Base-by-base conservation (phyloP, 1,140 invertebrate species). In the Magallana angulata region DNA sequence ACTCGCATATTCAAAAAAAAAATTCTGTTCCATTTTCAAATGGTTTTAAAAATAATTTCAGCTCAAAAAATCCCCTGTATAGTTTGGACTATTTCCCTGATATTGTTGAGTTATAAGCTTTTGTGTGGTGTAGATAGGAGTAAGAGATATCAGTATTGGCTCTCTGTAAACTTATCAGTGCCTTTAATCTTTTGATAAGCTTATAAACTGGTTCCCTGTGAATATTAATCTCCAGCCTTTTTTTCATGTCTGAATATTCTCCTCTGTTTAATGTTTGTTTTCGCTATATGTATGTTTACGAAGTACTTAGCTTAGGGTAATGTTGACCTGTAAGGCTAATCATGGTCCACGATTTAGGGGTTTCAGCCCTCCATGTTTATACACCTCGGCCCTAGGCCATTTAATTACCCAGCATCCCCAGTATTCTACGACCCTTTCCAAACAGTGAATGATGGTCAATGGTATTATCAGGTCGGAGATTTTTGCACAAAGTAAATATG, bases 211-310 rank as follows among this genome's bases (percentile, higher is more conserved):
- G 60, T 71, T 30, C 24, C 68, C 24, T 71, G 24, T 36, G 9
- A 30, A 30, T 71, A 30, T 71, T 4, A 71, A 5, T 9, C 9
- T 30, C 30, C 9, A 71, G 24, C 18, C 36, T 71, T 71, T 71
- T 24, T 24, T 12, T 30, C 24, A 11, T 71, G 68, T 71, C 36
- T 71, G 68, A 30, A 71, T 8, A 71, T 71, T 12, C 4, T 71
- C 36, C 68, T 71, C 68, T 30, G 24, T 71, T 71, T 71, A 71
- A 24, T 71, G 68, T 71, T 71, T 36, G 68, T 71, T 24, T 30
- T 48, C 48, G 68, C 68, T 71, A 30, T 71, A 30, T 9, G 2
- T 30, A 24, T 71, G 36, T 30, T 36, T 18, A 71, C 68, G 12
- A 36, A 71, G 68, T 71, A 71, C 68, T 24, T 64, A 64, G 6